Evolutionary conservation across 2,113 vertebrate genomes (phyloP).

Genomic region (Glareola pratincola): DNA sequence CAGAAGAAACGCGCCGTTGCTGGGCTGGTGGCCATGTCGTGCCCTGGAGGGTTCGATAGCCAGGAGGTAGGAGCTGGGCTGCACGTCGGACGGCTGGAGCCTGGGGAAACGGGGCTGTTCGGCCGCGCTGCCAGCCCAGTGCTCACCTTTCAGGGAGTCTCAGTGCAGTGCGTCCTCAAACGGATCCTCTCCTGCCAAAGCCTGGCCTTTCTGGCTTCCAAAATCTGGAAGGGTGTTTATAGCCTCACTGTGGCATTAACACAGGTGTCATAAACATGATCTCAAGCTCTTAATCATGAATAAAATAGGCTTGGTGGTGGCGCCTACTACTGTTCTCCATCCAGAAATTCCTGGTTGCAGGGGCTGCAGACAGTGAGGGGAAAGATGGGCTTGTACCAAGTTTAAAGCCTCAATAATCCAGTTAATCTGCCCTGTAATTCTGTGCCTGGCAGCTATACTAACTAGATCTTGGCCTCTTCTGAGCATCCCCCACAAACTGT

Average conservation of each 20-base stretch:
- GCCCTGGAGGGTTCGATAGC: accelerated
- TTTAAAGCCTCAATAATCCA: background rate
- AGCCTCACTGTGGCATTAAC: background rate
- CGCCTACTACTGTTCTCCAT: background rate
- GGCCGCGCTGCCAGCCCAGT: accelerated
- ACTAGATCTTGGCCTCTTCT: background rate
- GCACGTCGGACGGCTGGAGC: accelerated
- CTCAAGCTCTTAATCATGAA: background rate
- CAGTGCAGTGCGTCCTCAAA: background rate
- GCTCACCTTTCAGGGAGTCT: background rate
- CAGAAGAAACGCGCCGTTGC: background rate
- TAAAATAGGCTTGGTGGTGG: background rate
- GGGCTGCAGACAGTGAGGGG: background rate
- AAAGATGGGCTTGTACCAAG: background rate
- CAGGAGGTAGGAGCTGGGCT: background rate
- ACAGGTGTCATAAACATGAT: background rate
- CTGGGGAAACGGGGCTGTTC: background rate
- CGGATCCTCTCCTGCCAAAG: background rate
- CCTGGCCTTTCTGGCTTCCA: background rate
- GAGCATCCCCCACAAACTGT: background rate
- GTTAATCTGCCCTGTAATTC: background rate
- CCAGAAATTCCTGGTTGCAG: background rate
- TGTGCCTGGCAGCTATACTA: background rate
- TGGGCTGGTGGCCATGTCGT: accelerated
- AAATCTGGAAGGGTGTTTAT: background rate